Percentiles rank a stretch among this genome's conserved stretches.
Conservation (phyloP, 1,140 invertebrate genomes). For the Cydia splendana region DNA sequence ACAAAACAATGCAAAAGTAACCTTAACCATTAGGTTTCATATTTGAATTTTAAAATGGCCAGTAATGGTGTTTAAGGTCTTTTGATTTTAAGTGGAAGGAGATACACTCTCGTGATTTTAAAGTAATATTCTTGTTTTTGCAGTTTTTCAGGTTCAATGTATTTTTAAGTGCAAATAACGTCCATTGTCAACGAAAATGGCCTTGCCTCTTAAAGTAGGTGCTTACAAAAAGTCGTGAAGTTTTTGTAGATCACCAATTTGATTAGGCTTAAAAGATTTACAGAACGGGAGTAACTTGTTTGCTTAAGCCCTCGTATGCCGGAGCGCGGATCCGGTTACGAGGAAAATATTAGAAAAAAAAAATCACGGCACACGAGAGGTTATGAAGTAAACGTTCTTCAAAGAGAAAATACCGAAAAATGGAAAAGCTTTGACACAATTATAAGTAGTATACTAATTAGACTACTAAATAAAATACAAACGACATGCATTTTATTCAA, state of each 20-base stretch:
- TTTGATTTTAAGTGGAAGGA: background rate
- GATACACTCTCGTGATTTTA: conserved; percentile 7
- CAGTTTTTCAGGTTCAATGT: conserved; percentile 24
- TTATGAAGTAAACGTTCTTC: background rate
- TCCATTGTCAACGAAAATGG: conserved; percentile 17
- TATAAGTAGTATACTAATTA: too few relatives aligned
- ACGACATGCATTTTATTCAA: background rate
- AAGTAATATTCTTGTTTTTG: conserved; percentile 19
- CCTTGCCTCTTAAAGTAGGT: background rate
- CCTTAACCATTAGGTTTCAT: background rate
- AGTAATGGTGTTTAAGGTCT: background rate
- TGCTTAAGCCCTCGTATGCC: too few relatives aligned
- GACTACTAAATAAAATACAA: background rate
- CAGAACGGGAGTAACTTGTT: background rate
- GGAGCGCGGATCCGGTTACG: too few relatives aligned
- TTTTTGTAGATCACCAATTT: background rate
- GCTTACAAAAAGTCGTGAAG: background rate
- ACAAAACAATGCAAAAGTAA: background rate
- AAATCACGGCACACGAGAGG: too few relatives aligned
- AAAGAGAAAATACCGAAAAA: background rate
- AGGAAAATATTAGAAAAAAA: too few relatives aligned
- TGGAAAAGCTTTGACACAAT: background rate
- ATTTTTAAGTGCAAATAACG: conserved; percentile 25
- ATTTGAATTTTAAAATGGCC: background rate
- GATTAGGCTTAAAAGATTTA: background rate